These are phyloP conservation scores for Sesia apiformis DNA, from an alignment of 2,888 invertebrate species.

Conservation along the genomic window DNA sequence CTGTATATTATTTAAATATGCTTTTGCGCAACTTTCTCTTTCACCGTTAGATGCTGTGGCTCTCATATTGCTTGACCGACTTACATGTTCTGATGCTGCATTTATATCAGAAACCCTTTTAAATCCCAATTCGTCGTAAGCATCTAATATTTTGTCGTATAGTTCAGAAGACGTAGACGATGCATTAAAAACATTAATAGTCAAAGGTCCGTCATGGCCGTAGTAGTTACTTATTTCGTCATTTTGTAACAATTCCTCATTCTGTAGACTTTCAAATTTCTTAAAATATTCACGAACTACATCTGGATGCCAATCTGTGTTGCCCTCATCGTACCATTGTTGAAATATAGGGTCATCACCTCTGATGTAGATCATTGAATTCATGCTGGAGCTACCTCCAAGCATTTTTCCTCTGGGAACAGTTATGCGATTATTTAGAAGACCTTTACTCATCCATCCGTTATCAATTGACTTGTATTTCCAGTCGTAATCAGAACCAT, in stretches of 20 bases:
- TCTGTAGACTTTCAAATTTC: slow-evolving; percentile 62
- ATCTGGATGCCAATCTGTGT: slow-evolving; percentile 70
- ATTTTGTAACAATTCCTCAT: slow-evolving; percentile 20
- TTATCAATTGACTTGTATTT: slow-evolving; percentile 86
- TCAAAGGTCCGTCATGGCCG: slow-evolving; percentile 57
- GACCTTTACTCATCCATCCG: slow-evolving; percentile 80
- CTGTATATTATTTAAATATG: slow-evolving; percentile 45
- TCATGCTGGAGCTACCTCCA: slow-evolving; percentile 73
- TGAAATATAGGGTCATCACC: slow-evolving; percentile 67
- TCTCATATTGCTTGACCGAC: slow-evolving; percentile 46
- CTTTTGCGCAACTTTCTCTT: slow-evolving; percentile 59
- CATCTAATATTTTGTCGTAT: slow-evolving; percentile 29
- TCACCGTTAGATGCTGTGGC: slow-evolving; percentile 57
- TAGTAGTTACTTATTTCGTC: slow-evolving; percentile 27
- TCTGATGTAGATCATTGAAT: slow-evolving; percentile 72
- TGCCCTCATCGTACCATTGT: slow-evolving; percentile 68
- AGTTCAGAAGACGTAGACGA: slow-evolving; percentile 32
- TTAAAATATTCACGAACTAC: slow-evolving; percentile 59
- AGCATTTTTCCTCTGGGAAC: slow-evolving; percentile 78
- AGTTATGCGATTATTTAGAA: slow-evolving; percentile 27
- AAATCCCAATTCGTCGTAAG: slow-evolving; percentile 60
- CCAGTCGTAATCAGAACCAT: slow-evolving; percentile 79
- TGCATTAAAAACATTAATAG: slow-evolving; percentile 55
- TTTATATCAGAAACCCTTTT: slow-evolving; percentile 46
- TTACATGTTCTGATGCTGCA: slow-evolving; percentile 50